Base-by-base conservation (phyloP, 2,113 vertebrate genomes). In the Zosterops borbonicus region DNA sequence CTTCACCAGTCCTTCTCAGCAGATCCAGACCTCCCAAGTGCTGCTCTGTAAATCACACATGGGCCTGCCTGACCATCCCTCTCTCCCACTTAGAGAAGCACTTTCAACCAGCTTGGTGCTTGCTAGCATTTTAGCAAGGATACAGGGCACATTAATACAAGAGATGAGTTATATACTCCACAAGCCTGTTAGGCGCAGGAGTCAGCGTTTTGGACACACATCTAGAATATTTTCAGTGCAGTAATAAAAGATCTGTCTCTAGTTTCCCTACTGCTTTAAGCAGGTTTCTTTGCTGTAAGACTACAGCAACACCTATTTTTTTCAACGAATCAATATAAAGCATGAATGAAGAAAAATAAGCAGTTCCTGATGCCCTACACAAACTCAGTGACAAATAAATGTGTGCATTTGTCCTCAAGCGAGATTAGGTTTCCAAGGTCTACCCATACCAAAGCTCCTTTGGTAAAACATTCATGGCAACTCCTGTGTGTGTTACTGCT, bases 361-460 rank as follows among this genome's bases (percentile, higher is more conserved):
- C 23, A 39, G 29, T 10, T 65, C 33, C 39, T 67, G 33, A 33
- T 64, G 23, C 35, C 55, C 11, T 56, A 8, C 28, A n/a, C 37
- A 76, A 44, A 58, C n/a, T 56, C 17, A 8, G 27, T 37, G 35
- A 28, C 33, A 88, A 71, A 79, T 47, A 49, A 0, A 39, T 1
- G 0, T 33, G 33, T 46, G 31, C 18, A 55, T 2, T 13, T 2
- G 0, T 19, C 22, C 80, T 35, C 21, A 41, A 24, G 14, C 27
- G 24, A 64, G 14, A 14, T 83, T 7, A n/a, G 17, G n/a, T 56
- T 92, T 76, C 27, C 41, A 47, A 63, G 11, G 20, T 20, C 31
- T 22, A 18, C 9, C n/a, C 1, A 1, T 41, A 35, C 14, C 25
- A 62, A 59, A 39, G 14, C 4, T 53, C 16, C 39, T 81, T 87